Conservation (phyloP, 2,888 invertebrate genomes). For the Drosophila fungiperda region DNA sequence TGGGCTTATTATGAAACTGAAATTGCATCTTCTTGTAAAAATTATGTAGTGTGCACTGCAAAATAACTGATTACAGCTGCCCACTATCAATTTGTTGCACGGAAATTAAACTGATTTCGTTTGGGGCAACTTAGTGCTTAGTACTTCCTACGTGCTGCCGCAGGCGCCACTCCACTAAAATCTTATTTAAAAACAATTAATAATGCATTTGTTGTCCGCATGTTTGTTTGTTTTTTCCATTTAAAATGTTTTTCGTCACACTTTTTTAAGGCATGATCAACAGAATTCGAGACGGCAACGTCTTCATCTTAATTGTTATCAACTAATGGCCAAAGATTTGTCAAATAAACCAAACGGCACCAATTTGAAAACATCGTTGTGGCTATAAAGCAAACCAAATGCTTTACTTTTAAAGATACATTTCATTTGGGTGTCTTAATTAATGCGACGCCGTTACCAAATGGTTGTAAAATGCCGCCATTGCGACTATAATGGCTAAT, state of each 20-base stretch:
- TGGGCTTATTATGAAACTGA: conserved; percentile 71
- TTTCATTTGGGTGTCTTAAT: conserved; percentile 64
- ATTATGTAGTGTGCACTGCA: conserved; percentile 25
- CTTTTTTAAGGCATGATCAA: conserved; percentile 41
- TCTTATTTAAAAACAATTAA: conserved; percentile 73
- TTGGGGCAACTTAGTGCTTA: not conserved
- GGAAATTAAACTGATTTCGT: conserved; percentile 61
- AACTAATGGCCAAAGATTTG: conserved; percentile 72
- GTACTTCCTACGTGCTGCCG: conserved; percentile 45
- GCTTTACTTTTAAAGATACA: conserved; percentile 66
- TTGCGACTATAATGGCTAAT: conserved; percentile 52
- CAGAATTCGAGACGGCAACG: conserved; percentile 12
- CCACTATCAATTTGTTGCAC: conserved; percentile 60
- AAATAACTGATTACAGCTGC: conserved; percentile 45
- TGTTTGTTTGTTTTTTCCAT: not conserved
- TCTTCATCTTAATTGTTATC: conserved; percentile 71
- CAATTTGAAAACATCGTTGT: conserved; percentile 27
- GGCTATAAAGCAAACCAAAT: conserved; percentile 63
- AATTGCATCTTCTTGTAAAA: conserved; percentile 62
- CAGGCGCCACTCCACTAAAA: conserved; percentile 60
- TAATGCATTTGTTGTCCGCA: conserved; percentile 38
- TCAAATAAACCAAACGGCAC: conserved; percentile 54
- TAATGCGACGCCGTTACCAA: conserved; percentile 64
- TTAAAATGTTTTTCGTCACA: conserved; percentile 76
- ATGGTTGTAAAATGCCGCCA: conserved; percentile 62